phyloP scores from a whole-genome alignment of 2,888 invertebrate genomes.

The Galerucella calmariensis region DNA sequence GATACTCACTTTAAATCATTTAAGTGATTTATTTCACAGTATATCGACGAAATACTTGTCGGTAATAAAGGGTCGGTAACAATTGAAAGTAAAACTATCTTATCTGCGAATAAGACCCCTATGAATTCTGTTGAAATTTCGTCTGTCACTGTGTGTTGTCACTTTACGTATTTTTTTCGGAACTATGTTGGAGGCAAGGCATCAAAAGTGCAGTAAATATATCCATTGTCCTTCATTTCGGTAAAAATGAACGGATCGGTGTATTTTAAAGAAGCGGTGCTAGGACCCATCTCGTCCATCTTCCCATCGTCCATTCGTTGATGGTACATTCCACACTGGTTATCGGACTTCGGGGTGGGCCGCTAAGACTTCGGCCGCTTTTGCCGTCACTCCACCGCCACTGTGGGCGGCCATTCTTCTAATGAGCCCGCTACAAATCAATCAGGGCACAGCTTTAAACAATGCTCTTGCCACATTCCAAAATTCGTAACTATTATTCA shows the following conservation, averaged over 20 bases:
- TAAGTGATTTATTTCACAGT: no score
- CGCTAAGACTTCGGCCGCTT: conserved; percentile 52
- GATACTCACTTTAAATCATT: no score
- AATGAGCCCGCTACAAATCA: conserved; percentile 63
- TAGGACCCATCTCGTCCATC: conserved; percentile 27
- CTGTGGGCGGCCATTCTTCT: conserved; percentile 59
- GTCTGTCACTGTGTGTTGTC: background rate
- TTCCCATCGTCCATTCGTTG: conserved; percentile 22
- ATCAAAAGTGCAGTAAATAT: conserved; percentile 9
- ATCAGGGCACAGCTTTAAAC: conserved; percentile 53
- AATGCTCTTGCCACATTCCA: conserved; percentile 40
- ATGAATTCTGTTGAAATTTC: conserved; percentile 1
- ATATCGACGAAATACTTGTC: no score
- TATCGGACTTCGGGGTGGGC: conserved; percentile 61
- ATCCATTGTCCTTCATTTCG: conserved; percentile 27
- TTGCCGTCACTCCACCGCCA: conserved; percentile 47
- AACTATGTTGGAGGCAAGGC: conserved; percentile 6
- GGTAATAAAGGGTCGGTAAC: no score
- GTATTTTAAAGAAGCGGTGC: conserved; percentile 18
- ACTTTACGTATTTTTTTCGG: background rate
- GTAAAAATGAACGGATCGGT: conserved; percentile 23
- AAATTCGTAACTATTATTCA: conserved; percentile 28
- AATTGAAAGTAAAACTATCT: background rate
- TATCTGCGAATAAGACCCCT: background rate
- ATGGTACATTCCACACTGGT: conserved; percentile 56